Base-by-base conservation (phyloP, 2,797 vertebrate species). In the Pelobates cultripes region DNA sequence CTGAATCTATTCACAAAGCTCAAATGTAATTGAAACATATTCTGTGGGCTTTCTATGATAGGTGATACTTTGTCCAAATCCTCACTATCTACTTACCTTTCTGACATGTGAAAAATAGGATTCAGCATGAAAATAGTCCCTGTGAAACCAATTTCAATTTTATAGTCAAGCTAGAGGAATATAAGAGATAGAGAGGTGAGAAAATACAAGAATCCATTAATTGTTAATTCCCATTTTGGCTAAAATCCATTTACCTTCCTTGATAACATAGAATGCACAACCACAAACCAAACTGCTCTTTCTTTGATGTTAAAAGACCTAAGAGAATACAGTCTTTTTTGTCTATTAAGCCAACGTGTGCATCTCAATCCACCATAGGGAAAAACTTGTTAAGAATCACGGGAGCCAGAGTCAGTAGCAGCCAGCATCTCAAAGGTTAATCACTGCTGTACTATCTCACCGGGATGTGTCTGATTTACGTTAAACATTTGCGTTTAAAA, bases 31-130 rank as follows among this genome's bases (percentile, higher is more conserved):
- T 83, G 81, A 78, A 83, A 78, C 81, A 73, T 83, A 83, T 83
- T 83, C 81, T 12, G 40, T 10, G 63, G 63, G 60, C 55, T 83
- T 73, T 73, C 63, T 83, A 77, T 83, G 75, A 83, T 83, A 61
- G 75, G 57, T 77, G 75, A 77, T 73, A 77, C 80, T 72, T 77
- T 82, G 75, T 73, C 72, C 75, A 82, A 70, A 82, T 73, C 81
- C 70, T 78, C 47, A 40, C 81, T 78, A 83, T 83, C 81, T 83
- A 83, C 81, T 83, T 83, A 83, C 76, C 70, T 83, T 83, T 83
- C 40, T 83, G 81, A 83, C 81, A 83, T 83, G 78, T 83, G 81
- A 83, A 83, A 83, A 83, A 83, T 83, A 83, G 81, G 81, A 83
- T 78, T 83, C 75, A 83, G 71, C 81, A 83, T 78, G 76, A 83